phyloP scores from a whole-genome alignment of 2,797 vertebrate species.

The Margarornis squamiger region DNA sequence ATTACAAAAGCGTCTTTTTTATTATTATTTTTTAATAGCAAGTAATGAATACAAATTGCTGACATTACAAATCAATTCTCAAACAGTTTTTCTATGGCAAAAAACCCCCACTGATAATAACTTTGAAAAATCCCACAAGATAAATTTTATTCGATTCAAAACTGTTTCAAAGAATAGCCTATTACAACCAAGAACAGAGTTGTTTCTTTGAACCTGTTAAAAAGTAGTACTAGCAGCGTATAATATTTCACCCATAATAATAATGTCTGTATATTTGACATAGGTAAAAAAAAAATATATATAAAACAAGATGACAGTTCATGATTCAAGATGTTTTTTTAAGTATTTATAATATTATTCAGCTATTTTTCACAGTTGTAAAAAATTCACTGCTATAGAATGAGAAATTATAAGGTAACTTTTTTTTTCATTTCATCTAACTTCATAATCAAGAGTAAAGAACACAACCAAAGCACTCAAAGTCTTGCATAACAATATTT shows the following conservation, averaged over 20 bases:
- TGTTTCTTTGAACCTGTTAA: neutral
- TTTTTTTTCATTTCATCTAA: neutral
- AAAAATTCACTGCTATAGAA: neutral
- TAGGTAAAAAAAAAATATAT: neutral
- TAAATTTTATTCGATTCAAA: neutral
- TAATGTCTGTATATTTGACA: neutral
- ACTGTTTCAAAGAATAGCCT: neutral
- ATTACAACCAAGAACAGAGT: neutral
- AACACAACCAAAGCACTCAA: neutral
- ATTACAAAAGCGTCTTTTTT: neutral
- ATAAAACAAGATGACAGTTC: neutral
- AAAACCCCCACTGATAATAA: neutral
- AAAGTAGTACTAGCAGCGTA: neutral
- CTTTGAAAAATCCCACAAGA: neutral
- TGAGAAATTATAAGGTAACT: neutral
- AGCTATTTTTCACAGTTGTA: neutral
- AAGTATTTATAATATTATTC: neutral
- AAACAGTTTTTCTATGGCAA: neutral
- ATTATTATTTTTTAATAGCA: neutral
- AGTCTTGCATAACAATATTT: neutral
- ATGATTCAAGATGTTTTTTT: neutral
- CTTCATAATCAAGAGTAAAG: neutral
- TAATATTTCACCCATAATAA: neutral
- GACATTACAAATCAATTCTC: neutral
- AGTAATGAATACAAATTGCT: neutral